Conservation (phyloP, 2,888 invertebrate species). For the Hofmannophila pseudospretella region DNA sequence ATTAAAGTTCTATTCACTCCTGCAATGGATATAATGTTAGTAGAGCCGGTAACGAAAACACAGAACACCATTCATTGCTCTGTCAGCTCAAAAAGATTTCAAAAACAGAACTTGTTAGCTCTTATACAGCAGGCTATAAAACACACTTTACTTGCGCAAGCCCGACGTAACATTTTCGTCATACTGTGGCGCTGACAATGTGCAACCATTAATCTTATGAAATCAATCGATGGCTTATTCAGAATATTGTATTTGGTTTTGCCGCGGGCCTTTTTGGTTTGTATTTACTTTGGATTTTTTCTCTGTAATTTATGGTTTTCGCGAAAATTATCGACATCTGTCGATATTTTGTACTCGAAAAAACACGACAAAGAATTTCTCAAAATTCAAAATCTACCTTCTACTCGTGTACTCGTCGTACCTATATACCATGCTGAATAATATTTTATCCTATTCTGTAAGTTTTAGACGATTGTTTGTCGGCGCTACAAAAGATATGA, state of each 20-base stretch:
- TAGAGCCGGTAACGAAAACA: conserved; percentile 29
- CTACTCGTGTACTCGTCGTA: too few species aligned
- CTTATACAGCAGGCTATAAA: conserved; percentile 49
- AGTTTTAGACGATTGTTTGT: neutral
- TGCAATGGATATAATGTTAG: conserved; percentile 25
- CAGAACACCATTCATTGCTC: conserved; percentile 53
- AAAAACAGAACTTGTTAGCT: conserved; percentile 49
- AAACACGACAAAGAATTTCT: conserved; percentile 21
- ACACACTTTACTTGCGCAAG: conserved; percentile 58
- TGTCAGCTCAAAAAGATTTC: conserved; percentile 52
- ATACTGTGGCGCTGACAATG: conserved; percentile 74
- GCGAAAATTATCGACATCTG: conserved; percentile 65
- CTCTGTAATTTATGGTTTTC: conserved; percentile 61
- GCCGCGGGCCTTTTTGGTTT: conserved; percentile 64
- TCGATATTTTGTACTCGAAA: conserved; percentile 31
- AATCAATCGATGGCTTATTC: conserved; percentile 79
- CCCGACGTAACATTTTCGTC: conserved; percentile 48
- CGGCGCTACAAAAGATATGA: conserved; percentile 24
- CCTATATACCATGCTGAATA: neutral
- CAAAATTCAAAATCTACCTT: conserved; percentile 3
- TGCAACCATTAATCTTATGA: conserved; percentile 76
- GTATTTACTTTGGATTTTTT: conserved; percentile 74
- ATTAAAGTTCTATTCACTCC: conserved; percentile 17
- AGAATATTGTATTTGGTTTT: conserved; percentile 75
- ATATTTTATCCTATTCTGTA: conserved; percentile 6